Evolutionary conservation across 2,797 vertebrate genomes (phyloP).

Genomic region (Epinephelus coioides): DNA sequence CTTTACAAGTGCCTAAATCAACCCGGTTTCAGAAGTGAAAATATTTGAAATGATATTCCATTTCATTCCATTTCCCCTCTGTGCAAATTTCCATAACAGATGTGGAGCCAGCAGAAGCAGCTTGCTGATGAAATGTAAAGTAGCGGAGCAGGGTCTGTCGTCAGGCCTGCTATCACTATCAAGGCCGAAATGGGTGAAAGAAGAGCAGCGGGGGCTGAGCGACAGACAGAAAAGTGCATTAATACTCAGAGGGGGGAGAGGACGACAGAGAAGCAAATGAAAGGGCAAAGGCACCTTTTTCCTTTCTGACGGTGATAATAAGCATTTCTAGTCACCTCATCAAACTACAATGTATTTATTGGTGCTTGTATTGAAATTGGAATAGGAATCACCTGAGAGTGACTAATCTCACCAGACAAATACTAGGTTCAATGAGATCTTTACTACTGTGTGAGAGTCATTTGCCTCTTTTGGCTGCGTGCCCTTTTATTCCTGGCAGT

Average conservation of each 20-base stretch:
- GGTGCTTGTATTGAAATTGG: constrained; percentile 13
- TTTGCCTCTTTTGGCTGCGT: constrained; percentile 41
- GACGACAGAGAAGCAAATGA: constrained; percentile 29
- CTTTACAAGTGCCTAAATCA: constrained; percentile 70
- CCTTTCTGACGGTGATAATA: constrained; percentile 5
- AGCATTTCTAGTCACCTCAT: constrained; percentile 18
- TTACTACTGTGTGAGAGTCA: constrained; percentile 35
- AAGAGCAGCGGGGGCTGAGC: constrained; percentile 57
- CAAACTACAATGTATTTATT: constrained; percentile 27
- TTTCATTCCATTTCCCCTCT: constrained; percentile 78
- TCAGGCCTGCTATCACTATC: constrained; percentile 76
- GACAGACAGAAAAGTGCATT: constrained; percentile 47
- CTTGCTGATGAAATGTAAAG: constrained; percentile 80
- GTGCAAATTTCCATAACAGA: constrained; percentile 83
- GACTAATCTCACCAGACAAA: constrained; percentile 46
- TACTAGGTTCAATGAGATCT: constrained; percentile 33
- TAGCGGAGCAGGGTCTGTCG: constrained; percentile 61
- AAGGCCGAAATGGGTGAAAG: constrained; percentile 63
- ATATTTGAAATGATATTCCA: constrained; percentile 80
- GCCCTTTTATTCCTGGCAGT: constrained; percentile 47
- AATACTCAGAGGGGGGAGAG: constrained; percentile 25
- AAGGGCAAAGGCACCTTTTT: constrained; percentile 29
- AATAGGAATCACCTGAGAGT: constrained; percentile 25
- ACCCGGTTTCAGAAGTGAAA: constrained; percentile 73
- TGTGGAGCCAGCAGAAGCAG: constrained; percentile 78